Conservation (phyloP, 1,140 invertebrate species). For the Physella acuta region DNA sequence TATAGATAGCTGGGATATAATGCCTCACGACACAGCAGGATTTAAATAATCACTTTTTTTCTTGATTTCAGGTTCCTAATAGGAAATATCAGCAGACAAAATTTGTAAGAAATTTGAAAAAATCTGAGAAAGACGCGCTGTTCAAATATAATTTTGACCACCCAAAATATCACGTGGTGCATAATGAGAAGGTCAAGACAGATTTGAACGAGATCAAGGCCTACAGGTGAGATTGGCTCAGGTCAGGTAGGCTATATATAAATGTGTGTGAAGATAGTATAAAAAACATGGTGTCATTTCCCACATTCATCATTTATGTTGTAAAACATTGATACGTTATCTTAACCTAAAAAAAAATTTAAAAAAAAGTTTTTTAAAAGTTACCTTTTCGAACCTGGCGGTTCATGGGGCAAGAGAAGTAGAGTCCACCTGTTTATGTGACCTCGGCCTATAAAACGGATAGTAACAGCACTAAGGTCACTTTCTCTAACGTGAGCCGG, state of each 20-base stretch:
- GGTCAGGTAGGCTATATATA: not conserved
- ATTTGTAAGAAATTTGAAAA: conserved; percentile 1
- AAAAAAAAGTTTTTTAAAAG: not conserved
- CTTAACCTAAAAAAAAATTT: not conserved
- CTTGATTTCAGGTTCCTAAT: not conserved
- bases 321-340: not conserved
- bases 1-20: not conserved
- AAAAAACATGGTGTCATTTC: not conserved
- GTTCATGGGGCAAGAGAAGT: too few relatives aligned
- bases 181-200: conserved; percentile 6
- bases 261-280: not conserved
- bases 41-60: not conserved
- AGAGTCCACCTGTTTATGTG: too few relatives aligned
- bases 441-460: too few relatives aligned
- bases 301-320: not conserved
- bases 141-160: conserved; percentile 25
- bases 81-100: conserved; percentile 12
- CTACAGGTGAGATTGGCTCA: conserved; percentile 6
- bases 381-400: not conserved
- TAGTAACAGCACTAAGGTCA: too few relatives aligned
- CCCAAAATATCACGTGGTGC: conserved; percentile 20
- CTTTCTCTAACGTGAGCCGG: too few relatives aligned
- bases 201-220: not conserved
- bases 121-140: conserved; percentile 11
- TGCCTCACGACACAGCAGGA: not conserved